These are phyloP conservation scores for Sylvia atricapilla DNA, from an alignment of 2,113 vertebrate species.

Conservation along the genomic window DNA sequence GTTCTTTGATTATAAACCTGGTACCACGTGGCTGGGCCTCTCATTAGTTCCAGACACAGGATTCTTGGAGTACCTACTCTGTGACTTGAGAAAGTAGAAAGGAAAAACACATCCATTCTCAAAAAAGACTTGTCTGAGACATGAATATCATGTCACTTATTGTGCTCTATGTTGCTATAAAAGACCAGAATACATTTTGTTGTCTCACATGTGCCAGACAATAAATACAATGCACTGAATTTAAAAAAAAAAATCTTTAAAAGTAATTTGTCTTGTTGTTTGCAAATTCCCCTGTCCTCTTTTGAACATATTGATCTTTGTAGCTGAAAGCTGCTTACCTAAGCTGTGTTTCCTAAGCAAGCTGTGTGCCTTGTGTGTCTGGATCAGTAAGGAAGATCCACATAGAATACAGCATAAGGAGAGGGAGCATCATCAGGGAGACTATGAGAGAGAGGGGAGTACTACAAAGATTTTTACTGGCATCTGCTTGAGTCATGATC, in stretches of 20 bases:
- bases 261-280: neutral
- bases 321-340: neutral
- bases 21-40: neutral
- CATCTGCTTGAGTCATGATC: neutral
- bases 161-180: neutral
- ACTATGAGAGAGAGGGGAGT: neutral
- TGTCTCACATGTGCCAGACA: neutral
- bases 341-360: neutral
- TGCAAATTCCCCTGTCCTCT: neutral
- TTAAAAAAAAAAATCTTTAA: neutral
- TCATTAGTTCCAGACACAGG: neutral
- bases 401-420: neutral
- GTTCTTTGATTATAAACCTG: neutral
- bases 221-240: neutral
- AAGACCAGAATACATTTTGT: neutral
- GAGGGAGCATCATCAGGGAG: neutral
- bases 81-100: neutral
- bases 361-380: neutral
- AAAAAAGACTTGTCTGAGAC: neutral
- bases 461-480: neutral
- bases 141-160: neutral
- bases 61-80: neutral
- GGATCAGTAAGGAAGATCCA: neutral
- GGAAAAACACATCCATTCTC: neutral
- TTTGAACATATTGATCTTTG: neutral